Conservation (phyloP, 2,888 invertebrate species). For the Uropetala carovei region DNA sequence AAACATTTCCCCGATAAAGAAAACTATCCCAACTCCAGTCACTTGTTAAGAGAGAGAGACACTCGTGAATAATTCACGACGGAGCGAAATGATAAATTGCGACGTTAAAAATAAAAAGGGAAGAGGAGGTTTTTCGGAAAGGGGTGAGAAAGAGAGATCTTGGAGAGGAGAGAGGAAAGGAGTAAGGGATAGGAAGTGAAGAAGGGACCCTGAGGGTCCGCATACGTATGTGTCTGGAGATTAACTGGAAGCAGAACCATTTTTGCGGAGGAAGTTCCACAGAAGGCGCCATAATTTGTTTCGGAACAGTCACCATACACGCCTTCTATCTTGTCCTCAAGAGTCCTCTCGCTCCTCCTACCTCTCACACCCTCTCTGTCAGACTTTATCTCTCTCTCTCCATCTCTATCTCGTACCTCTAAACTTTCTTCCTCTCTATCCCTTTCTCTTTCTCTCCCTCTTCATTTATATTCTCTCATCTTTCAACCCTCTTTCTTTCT, state of each 20-base stretch:
- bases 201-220: background rate
- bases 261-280: background rate
- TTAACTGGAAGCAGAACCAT: background rate
- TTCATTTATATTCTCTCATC: background rate
- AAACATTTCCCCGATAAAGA: no score
- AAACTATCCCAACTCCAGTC: no score
- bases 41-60: no score
- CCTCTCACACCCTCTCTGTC: background rate
- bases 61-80: no score
- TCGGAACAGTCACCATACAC: background rate
- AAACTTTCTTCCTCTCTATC: background rate
- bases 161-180: background rate
- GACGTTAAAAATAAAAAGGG: no score
- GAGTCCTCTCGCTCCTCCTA: background rate
- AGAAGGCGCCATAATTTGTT: constrained; percentile 10
- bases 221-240: background rate
- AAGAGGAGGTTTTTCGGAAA: no score
- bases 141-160: no score
- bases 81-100: no score
- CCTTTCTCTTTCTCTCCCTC: background rate
- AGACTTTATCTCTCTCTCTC: background rate
- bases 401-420: background rate
- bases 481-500: background rate
- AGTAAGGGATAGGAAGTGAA: background rate
- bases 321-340: background rate